Evolutionary conservation across 2,888 invertebrate genomes (phyloP), one percentile per base, ranked within the genome.

Genomic region (Resseliella maxima): DNA sequence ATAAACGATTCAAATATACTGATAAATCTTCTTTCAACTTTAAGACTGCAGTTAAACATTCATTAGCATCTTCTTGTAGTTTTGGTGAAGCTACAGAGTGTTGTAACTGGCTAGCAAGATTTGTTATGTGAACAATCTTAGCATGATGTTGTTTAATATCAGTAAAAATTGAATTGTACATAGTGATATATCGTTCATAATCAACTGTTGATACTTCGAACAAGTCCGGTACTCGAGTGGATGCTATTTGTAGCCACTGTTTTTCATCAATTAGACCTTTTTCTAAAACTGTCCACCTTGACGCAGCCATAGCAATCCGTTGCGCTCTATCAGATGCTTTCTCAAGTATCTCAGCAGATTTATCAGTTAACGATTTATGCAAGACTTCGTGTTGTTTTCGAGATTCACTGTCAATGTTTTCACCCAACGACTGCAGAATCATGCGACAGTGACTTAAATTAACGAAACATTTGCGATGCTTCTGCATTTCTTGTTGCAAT

Each of bases 401-500:
- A 0, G 97, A 96, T 90, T 96, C 96, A 54, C 92, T 93, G 89
- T 97, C 97, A 59, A 97, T 92, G 89, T 96, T 96, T 88, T 95
- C 95, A 90, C 96, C 96, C 36, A 97, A 91, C 0, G 96, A 96
- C 90, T 97, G 97, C 59, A 97, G 92, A 88, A 97, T 96, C 18
- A 95, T 96, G 88, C 96, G 93, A 89, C 97, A 97, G 88, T 97
- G 96, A 89, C 96, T 97, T 12, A 97, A 91, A 88, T 96, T 97
- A 0, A 96, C 95, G 89, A 97, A 97, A 92, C 97, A 97, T 89
- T 96, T 96, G 59, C 97, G 93, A 89, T 97, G 96, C 89, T 96
- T 97, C 89, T 96, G 96, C 91, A 97, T 96, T 92, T 97, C 97
- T 89, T 96, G 96, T 89, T 96, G 96, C n/a, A 97, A 91, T 88